These are phyloP conservation scores for Mus spicilegus DNA, from an alignment of 2,113 vertebrate species.

Conservation along the genomic window DNA sequence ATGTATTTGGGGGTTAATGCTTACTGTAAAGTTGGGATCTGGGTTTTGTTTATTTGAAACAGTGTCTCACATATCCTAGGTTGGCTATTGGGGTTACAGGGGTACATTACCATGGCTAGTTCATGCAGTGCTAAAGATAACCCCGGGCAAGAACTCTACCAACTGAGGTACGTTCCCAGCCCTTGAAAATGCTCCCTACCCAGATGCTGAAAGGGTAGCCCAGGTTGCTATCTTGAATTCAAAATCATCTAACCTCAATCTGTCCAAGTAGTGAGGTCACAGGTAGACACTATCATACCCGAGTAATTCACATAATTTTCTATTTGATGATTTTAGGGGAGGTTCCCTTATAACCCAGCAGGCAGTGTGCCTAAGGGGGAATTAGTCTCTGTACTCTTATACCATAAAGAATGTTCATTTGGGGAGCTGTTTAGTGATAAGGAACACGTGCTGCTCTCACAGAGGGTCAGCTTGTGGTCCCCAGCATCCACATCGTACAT, in stretches of 20 bases:
- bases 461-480: neutral
- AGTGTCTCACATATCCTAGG: neutral
- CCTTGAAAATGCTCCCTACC: neutral
- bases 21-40: slow-evolving; percentile 11
- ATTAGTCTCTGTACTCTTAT: neutral
- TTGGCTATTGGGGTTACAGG: neutral
- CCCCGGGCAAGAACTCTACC: neutral
- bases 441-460: neutral
- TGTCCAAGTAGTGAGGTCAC: neutral
- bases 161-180: neutral
- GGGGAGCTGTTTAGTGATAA: neutral
- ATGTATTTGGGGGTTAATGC: slow-evolving; percentile 13
- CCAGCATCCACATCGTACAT: neutral
- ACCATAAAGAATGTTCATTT: neutral
- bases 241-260: neutral
- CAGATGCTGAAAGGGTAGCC: neutral
- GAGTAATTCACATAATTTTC: slow-evolving; percentile 41
- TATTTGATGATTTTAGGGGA: neutral
- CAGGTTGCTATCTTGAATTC: neutral
- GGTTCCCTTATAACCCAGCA: neutral
- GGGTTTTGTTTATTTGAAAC: neutral
- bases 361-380: neutral
- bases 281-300: no score
- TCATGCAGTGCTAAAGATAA: neutral
- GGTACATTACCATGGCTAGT: neutral